Evolutionary conservation across 2,888 invertebrate species (phyloP), one percentile per base, ranked within the genome.

Genomic region (Drosophila barbarae): DNA sequence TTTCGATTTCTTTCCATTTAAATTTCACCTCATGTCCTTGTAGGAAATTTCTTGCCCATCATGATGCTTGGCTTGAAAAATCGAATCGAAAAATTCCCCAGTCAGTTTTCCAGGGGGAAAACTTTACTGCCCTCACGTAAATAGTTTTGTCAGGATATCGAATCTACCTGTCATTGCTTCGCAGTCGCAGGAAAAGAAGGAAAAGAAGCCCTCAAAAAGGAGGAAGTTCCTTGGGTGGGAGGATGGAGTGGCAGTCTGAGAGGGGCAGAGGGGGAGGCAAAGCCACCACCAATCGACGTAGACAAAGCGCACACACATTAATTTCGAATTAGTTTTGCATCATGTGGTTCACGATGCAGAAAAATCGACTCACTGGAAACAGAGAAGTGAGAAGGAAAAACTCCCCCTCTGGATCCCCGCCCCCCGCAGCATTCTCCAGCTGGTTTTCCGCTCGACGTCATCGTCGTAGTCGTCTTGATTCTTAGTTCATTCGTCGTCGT

Each of bases 261-360:
- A 15, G 26, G 13, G 53, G 9, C 2, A 9, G 28, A 28, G 9
- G 9, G 9, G 26, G 26, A 7, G 26, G 7, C 26, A 26, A 26
- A 26, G 26, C 30, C 30, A 30, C 30, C 60, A 54, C 52, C 53
- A 69, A 52, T 53, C 71, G 71, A 71, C 83, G 74, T 68, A 83
- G 85, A 85, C 84, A 80, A 75, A 84, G 86, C 85, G 83, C 79
- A 87, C 87, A 86, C 88, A 87, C 89, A 89, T 89, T 90, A 90
- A 90, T 88, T 90, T 89, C 88, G 87, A 90, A 90, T 89, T 89
- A 89, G 89, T 89, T 89, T 89, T 89, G 89, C 90, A 90, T 89
- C 89, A 89, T 89, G 88, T 89, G 89, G 87, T 88, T 87, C 85
- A 88, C 88, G 88, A 89, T 88, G 89, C 89, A 88, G 89, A 90